Evolutionary conservation across 2,113 vertebrate genomes (phyloP), one percentile per base, ranked within the genome.

Genomic region (Menidia beryllina): DNA sequence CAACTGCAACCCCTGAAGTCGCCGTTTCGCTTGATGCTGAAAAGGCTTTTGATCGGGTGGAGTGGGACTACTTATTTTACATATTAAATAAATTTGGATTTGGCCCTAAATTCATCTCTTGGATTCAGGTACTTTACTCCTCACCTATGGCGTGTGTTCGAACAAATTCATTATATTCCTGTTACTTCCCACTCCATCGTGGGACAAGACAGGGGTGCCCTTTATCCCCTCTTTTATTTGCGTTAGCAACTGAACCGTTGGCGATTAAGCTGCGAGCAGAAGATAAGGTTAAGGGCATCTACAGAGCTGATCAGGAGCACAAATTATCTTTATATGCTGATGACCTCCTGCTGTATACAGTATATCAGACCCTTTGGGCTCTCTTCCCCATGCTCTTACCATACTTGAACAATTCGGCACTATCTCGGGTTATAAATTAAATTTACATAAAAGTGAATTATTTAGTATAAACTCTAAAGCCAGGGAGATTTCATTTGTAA

Each of bases 51-150:
- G 34, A 56, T 19, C n/a, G 11, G 11, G 54, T 56, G 19, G 54
- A 56, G n/a, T 56, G 30, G 30, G n/a, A 36, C n/a, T 56, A 56
- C 14, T 20, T 56, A 13, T 56, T 38, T 7, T 56, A 27, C 20
- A 21, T n/a, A 2, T 10, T 56, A 1, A 21, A 36, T 13, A 56
- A 38, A 56, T 56, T 56, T 21, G 54, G 30, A 6, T 56, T 56
- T 20, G 34, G 54, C 3, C 12, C 3, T 5, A 11, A 38, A 4
- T 38, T 38, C 12, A 21, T 56, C 14, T 56, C 54, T 6, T 38
- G 54, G 34, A n/a, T 56, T 8, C 23, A 27, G 15, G 2, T 54
- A 54, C 52, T 30, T 27, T 54, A 54, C 7, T 30, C 25, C 2
- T 55, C 27, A 10, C 53, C 30, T 11, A 4, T 20, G n/a, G 30